Evolutionary conservation across 2,113 vertebrate genomes (phyloP).

Genomic region (Oophaga pumilio): DNA sequence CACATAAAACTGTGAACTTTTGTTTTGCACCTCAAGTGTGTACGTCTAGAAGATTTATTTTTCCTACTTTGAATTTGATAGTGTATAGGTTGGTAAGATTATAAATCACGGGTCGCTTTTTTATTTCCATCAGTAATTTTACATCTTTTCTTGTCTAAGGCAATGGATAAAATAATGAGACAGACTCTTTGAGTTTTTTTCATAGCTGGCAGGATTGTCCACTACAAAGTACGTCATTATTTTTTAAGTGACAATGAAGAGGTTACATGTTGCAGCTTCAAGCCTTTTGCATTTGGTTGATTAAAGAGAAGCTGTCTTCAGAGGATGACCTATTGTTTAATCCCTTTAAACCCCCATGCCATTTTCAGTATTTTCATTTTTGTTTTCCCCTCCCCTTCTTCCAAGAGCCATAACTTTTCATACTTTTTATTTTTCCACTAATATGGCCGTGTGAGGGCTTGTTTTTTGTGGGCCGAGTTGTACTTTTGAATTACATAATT

Average conservation of each 20-base stretch:
- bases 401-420: no score
- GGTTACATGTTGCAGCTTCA: conserved; percentile 23
- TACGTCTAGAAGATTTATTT: not conserved
- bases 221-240: conserved; percentile 24
- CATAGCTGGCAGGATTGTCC: conserved; percentile 10
- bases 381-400: no score
- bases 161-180: conserved; percentile 19
- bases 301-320: no score
- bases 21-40: not conserved
- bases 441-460: no score
- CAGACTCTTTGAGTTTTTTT: conserved; percentile 27
- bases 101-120: not conserved
- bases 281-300: not conserved
- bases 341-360: no score
- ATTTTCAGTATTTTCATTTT: no score
- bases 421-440: no score
- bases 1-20: not conserved
- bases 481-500: no score
- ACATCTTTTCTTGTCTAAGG: conserved; percentile 22
- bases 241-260: conserved; percentile 26
- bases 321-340: no score
- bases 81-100: not conserved
- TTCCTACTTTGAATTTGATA: conserved; percentile 20
- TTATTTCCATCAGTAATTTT: conserved; percentile 44
- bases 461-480: no score